These are phyloP conservation scores for Sthenelais limicola DNA, from an alignment of 2,888 invertebrate genomes.

Conservation along the genomic window DNA sequence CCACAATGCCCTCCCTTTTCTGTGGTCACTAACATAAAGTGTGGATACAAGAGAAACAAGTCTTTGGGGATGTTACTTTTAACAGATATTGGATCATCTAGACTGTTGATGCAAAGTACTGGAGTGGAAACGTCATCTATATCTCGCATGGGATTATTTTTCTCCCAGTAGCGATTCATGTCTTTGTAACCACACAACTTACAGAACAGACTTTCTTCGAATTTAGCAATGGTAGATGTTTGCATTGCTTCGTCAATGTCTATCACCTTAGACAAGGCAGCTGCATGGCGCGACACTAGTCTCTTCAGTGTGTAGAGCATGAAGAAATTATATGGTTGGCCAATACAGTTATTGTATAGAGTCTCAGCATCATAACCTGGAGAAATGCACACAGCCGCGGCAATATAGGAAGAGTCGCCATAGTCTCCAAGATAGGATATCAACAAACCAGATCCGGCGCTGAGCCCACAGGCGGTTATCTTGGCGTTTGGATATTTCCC, in stretches of 20 bases:
- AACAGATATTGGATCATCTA: conserved; percentile 64
- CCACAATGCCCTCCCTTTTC: conserved; percentile 69
- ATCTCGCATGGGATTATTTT: conserved; percentile 67
- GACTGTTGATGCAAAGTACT: conserved; percentile 63
- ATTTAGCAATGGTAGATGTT: conserved; percentile 58
- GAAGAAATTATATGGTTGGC: conserved; percentile 58
- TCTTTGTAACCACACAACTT: conserved; percentile 55
- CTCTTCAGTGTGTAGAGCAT: conserved; percentile 57
- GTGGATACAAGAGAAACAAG: conserved; percentile 64
- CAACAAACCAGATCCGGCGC: conserved; percentile 61
- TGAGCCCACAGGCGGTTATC: conserved; percentile 60
- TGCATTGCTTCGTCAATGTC: conserved; percentile 56
- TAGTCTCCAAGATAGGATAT: conserved; percentile 67
- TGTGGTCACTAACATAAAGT: conserved; percentile 63
- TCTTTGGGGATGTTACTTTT: conserved; percentile 60
- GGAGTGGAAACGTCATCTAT: conserved; percentile 68
- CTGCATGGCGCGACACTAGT: conserved; percentile 56
- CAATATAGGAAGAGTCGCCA: conserved; percentile 61
- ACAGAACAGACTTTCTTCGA: conserved; percentile 61
- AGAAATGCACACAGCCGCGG: conserved; percentile 61
- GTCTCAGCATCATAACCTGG: conserved; percentile 59
- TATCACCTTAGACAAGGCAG: conserved; percentile 55
- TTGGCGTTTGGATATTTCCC: conserved; percentile 55
- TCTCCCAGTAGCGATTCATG: conserved; percentile 63
- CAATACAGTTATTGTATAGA: conserved; percentile 45